Base-by-base conservation (phyloP, 2,888 invertebrate species). In the Caenorhabditis sp. region DNA sequence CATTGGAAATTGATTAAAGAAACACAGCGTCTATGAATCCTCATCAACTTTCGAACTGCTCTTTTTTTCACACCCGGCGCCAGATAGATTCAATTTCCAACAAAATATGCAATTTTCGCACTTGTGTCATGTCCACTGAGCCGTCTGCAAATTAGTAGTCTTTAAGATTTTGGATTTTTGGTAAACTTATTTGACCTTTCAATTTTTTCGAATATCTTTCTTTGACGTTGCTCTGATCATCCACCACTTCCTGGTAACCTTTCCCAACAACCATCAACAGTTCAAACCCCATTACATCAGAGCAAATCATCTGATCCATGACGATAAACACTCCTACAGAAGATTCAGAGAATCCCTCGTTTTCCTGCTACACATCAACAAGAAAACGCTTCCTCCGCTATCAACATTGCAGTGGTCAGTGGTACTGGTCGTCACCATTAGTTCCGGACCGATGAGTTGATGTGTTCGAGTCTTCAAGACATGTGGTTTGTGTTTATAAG, bases 351-450 rank as follows among this genome's bases (percentile, higher is more conserved):
- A 61, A 61, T 61, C 47, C 19, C 19, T 19, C 47, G n/a, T 7
- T 19, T 47, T 19, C 19, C 61, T 35, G n/a, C 19, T 59, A 6
- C 35, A 10, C 14, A 49, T 44, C 35, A 64, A 47, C 49, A 64
- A 64, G 26, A 26, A 24, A 16, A 24, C 41, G 44, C 26, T 63
- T 44, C 26, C 41, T 41, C 41, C 38, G 38, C 38, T 35, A 59
- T 35, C 61, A 41, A 3, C 35, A 47, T 47, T 3, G 6, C 47
- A 44, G 10, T 47, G 64, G 26, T 44, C 64, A 64, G n/a, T 64
- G 63, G 38, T n/a, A 47, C 49, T 64, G 64, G 47, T 64, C 61
- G 61, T 61, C 73, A 61, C 49, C 47, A 73, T 73, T 73, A 73
- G 61, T 73, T 73, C 41, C 73, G 38, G 51, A 38, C 38, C 73